phyloP scores from a whole-genome alignment of 2,113 vertebrate species.

The Cariama cristata region DNA sequence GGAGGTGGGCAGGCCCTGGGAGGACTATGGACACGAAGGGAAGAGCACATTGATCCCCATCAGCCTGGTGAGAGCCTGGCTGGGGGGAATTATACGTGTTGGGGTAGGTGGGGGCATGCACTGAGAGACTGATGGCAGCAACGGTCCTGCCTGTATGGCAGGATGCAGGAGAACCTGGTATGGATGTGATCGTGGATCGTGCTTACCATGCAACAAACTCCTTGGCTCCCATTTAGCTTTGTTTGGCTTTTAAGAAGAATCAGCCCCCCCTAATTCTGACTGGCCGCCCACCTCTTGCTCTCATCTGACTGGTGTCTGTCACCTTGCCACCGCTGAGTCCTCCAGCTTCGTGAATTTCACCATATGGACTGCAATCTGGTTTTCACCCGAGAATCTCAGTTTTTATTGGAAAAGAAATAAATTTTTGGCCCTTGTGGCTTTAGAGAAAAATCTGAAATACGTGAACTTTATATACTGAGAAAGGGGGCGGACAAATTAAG shows the following conservation, averaged over 20 bases:
- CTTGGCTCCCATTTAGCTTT: neutral
- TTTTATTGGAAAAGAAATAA: neutral
- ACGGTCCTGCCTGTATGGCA: neutral
- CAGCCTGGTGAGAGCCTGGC: neutral
- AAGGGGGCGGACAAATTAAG: neutral
- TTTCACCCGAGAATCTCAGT: neutral
- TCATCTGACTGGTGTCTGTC: neutral
- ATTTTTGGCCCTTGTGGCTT: neutral
- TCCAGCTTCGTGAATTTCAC: neutral
- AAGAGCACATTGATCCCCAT: neutral
- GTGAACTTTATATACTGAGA: neutral
- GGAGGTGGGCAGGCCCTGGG: neutral
- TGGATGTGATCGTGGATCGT: neutral
- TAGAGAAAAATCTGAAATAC: neutral
- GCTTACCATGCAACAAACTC: rapidly evolving
- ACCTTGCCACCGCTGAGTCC: neutral
- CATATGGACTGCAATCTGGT: neutral
- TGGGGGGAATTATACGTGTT: neutral
- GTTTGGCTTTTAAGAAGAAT: neutral
- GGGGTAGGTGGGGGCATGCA: neutral
- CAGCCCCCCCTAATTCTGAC: neutral
- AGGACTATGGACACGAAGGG: neutral
- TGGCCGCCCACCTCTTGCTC: neutral
- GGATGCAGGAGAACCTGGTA: neutral
- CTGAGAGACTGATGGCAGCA: neutral